A percentile compares a stretch with the other conserved stretches of the same genome.
Evolutionary conservation across 2,888 invertebrate genomes (phyloP).

Genomic region (Tolmerus cingulatus): DNA sequence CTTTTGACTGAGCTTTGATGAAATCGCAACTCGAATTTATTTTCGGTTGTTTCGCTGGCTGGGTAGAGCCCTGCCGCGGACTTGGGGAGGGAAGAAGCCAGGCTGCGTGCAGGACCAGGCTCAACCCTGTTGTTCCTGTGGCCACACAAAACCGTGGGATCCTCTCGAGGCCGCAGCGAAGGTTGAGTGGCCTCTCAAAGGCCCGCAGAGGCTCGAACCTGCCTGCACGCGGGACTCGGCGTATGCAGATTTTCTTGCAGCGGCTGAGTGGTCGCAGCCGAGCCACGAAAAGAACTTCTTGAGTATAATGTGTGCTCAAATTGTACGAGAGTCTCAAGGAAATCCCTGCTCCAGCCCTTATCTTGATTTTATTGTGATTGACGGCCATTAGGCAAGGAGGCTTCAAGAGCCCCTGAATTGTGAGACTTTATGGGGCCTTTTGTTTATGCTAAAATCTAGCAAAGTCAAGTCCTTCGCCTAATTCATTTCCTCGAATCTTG

Average conservation of each 20-base stretch:
- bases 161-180: conserved; percentile 52
- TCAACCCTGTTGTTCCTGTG: conserved; percentile 59
- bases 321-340: not conserved
- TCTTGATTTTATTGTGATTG: conserved; percentile 33
- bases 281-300: not conserved
- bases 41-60: conserved; percentile 8
- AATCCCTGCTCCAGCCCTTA: not conserved
- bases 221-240: not conserved
- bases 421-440: not conserved
- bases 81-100: not conserved
- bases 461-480: not conserved
- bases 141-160: conserved; percentile 63
- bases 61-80: not conserved
- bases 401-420: not conserved
- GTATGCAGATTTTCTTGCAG: conserved; percentile 25
- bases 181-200: conserved; percentile 46
- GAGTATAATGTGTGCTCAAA: not conserved
- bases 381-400: conserved; percentile 23
- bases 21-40: conserved; percentile 27
- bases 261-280: not conserved
- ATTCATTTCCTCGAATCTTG: not conserved
- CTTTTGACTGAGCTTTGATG: conserved; percentile 38
- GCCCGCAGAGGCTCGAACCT: not conserved
- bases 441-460: not conserved
- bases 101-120: conserved; percentile 12